These are phyloP conservation scores for Drosophila baimaii DNA, from an alignment of 1,140 invertebrate genomes.

Conservation along the genomic window DNA sequence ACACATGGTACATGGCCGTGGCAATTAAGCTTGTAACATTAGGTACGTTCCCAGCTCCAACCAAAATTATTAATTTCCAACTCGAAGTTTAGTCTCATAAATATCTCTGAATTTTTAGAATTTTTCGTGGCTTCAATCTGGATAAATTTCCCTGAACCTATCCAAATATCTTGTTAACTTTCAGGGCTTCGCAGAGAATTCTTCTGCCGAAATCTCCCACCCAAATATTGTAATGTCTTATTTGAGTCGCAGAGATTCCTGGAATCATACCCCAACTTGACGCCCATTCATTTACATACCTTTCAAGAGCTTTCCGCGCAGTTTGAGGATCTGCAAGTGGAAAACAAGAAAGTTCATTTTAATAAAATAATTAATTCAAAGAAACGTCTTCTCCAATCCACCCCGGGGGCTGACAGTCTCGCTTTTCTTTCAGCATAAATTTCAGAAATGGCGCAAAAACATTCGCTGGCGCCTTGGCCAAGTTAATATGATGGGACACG, in stretches of 20 bases:
- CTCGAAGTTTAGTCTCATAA: background rate
- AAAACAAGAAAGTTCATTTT: slow-evolving; percentile 32
- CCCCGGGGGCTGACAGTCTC: slow-evolving; percentile 20
- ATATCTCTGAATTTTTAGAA: background rate
- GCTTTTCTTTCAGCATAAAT: slow-evolving; percentile 30
- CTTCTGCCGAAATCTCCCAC: background rate
- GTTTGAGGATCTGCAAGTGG: slow-evolving; percentile 29
- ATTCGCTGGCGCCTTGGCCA: slow-evolving; percentile 43
- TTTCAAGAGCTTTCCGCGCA: slow-evolving; percentile 17
- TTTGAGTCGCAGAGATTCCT: background rate
- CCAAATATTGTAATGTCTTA: background rate
- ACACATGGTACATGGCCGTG: slow-evolving; percentile 10
- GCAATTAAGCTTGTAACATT: slow-evolving; percentile 7
- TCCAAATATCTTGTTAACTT: slow-evolving; percentile 3
- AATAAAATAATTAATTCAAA: slow-evolving; percentile 49
- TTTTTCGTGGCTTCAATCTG: background rate
- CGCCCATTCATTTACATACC: slow-evolving; percentile 29
- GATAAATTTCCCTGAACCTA: background rate
- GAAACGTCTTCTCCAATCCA: slow-evolving; percentile 18
- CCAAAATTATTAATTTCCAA: background rate
- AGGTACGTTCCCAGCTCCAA: background rate
- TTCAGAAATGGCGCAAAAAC: slow-evolving; percentile 32
- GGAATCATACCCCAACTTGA: slow-evolving; percentile 1
- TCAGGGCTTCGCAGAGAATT: background rate
- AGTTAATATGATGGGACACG: slow-evolving; percentile 65